A percentile compares a stretch with the other conserved stretches of the same genome.
These are phyloP conservation scores for Acromyrmex echinatior DNA, from an alignment of 1,140 invertebrate species.

Conservation along the genomic window DNA sequence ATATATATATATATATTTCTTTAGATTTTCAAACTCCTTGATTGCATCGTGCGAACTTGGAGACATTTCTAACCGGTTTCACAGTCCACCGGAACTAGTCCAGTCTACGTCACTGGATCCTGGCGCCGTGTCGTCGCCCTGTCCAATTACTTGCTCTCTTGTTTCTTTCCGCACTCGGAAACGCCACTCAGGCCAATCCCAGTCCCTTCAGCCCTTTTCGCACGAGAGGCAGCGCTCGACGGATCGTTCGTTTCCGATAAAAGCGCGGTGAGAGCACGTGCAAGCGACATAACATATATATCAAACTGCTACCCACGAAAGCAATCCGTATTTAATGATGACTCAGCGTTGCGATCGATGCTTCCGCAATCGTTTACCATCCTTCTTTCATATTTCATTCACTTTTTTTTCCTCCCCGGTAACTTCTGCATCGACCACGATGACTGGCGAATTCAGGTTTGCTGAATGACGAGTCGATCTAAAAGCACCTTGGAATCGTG, in stretches of 20 bases:
- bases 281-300: not conserved
- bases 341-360: conserved; percentile 41
- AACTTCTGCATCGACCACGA: conserved; percentile 20
- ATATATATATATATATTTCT: not conserved
- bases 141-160: conserved; percentile 55
- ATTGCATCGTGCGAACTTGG: not conserved
- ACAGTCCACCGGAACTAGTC: conserved; percentile 32
- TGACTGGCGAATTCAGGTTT: conserved; percentile 50
- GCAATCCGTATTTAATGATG: not conserved
- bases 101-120: conserved; percentile 48
- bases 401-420: not conserved
- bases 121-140: conserved; percentile 53
- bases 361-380: conserved; percentile 49
- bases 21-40: not conserved
- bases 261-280: conserved; percentile 12
- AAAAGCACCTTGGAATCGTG: conserved; percentile 30
- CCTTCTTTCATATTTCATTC: conserved; percentile 54
- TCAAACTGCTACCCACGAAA: not conserved
- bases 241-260: conserved; percentile 33
- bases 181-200: conserved; percentile 27
- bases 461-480: conserved; percentile 26
- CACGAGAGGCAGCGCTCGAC: not conserved
- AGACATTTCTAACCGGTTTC: conserved; percentile 50
- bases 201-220: conserved; percentile 23
- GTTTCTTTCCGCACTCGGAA: conserved; percentile 54